Evolutionary conservation across 2,797 vertebrate species (phyloP).

Genomic region (Enteromius mattozi): DNA sequence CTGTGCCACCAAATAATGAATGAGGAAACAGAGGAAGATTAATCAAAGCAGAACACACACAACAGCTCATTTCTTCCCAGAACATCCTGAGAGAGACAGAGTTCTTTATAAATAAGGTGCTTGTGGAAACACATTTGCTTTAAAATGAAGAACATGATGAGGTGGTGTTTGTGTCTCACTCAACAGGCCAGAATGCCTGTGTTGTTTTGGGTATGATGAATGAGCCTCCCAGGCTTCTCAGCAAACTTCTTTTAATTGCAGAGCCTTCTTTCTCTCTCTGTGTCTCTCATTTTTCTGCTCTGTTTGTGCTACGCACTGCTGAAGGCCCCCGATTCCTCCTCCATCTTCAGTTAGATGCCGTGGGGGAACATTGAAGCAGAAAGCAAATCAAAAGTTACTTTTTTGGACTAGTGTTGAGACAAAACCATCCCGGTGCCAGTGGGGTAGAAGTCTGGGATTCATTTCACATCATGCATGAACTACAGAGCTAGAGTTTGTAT

Average conservation of each 20-base stretch:
- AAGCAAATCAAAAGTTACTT: conserved; percentile 52
- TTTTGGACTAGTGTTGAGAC: conserved; percentile 36
- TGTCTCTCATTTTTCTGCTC: neutral
- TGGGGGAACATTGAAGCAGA: conserved; percentile 47
- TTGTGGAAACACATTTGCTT: conserved; percentile 34
- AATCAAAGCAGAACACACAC: conserved; percentile 42
- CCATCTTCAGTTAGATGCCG: conserved; percentile 41
- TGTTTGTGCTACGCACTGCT: conserved; percentile 49
- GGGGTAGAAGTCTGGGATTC: conserved; percentile 16
- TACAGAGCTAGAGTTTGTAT: neutral
- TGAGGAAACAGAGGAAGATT: conserved; percentile 43
- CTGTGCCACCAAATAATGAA: conserved; percentile 43
- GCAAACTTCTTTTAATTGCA: conserved; percentile 68
- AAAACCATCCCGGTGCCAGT: conserved; percentile 22
- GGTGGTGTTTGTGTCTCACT: conserved; percentile 47
- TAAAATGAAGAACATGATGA: conserved; percentile 58
- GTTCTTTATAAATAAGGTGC: conserved; percentile 37
- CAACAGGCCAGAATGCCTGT: conserved; percentile 48
- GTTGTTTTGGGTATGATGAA: conserved; percentile 65
- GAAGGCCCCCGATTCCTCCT: conserved; percentile 15
- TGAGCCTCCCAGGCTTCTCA: conserved; percentile 61
- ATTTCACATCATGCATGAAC: neutral
- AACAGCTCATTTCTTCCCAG: conserved; percentile 31
- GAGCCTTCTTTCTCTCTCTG: conserved; percentile 43
- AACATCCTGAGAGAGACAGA: conserved; percentile 40